Evolutionary conservation across 2,888 invertebrate genomes (phyloP), one percentile per base, ranked within the genome.

Genomic region (Folsomia candida): DNA sequence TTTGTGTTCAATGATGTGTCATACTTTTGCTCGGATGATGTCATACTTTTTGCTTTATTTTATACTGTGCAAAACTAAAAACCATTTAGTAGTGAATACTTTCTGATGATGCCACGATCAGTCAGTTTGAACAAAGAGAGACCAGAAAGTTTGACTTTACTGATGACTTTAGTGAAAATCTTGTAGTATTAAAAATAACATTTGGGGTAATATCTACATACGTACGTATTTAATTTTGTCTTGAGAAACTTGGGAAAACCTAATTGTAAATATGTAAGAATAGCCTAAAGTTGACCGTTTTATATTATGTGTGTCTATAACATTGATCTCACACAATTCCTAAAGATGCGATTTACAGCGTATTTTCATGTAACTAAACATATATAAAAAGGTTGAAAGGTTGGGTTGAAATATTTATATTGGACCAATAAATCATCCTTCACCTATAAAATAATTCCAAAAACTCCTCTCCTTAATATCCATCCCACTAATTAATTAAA

Each of bases 221-320:
- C 24, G 54, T 54, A 54, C 4, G n/a, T 54, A 54, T 4, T 20
- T 11, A 47, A 11, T 18, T 47, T 11, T 47, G 11, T 51, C 25
- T 64, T 22, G 2, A 54, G 57, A 54, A 66, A 51, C 66, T 66
- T 64, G 63, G 63, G 63, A 64, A 64, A 61, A 64, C 18, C 47
- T 62, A 18, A 18, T 47, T 9, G n/a, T 54, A 20, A 6, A n/a
- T 54, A n/a, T 54, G 20, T 54, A n/a, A 18, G 11, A 54, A 54
- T 54, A 54, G n/a, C 22, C n/a, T 54, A 20, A 54, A 54, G 22
- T 70, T 70, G 70, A 70, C 70, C 70, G 70, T 70, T 70, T 70
- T 70, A 70, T 66, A 70, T 54, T 54, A 47, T 11, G n/a, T n/a
- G n/a, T n/a, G n/a, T n/a, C n/a, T n/a, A n/a, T n/a, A n/a, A n/a